phyloP scores from a whole-genome alignment of 1,140 invertebrate genomes.

The Aphaenogaster rudis region DNA sequence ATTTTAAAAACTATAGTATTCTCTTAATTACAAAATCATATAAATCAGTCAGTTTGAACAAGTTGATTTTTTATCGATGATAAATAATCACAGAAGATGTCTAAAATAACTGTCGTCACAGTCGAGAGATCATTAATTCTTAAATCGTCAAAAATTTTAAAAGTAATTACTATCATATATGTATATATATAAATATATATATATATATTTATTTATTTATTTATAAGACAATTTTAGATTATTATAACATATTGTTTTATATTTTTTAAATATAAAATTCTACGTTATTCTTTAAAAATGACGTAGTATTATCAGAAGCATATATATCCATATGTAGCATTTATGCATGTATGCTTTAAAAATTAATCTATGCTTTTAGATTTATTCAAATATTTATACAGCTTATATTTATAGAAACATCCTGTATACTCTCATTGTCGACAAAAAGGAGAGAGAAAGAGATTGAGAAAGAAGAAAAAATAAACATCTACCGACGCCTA shows the following conservation, averaged over 20 bases:
- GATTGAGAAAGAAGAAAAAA: neutral
- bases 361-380: neutral
- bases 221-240: constrained; percentile 5
- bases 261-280: neutral
- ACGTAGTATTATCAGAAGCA: neutral
- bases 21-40: neutral
- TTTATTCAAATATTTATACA: neutral
- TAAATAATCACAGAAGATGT: neutral
- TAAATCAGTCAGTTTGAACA: neutral
- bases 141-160: neutral
- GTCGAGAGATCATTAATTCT: neutral
- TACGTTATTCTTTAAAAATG: neutral
- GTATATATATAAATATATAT: neutral
- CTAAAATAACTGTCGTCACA: neutral
- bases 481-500: constrained; percentile 14
- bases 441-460: neutral
- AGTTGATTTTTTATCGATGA: neutral
- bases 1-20: neutral
- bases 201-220: neutral
- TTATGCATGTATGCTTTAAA: neutral
- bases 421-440: neutral
- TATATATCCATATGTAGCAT: neutral
- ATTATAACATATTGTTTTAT: too few species aligned
- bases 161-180: neutral
- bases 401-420: neutral